Conservation (phyloP, 2,113 vertebrate genomes). For the Hyaena hyaena region DNA sequence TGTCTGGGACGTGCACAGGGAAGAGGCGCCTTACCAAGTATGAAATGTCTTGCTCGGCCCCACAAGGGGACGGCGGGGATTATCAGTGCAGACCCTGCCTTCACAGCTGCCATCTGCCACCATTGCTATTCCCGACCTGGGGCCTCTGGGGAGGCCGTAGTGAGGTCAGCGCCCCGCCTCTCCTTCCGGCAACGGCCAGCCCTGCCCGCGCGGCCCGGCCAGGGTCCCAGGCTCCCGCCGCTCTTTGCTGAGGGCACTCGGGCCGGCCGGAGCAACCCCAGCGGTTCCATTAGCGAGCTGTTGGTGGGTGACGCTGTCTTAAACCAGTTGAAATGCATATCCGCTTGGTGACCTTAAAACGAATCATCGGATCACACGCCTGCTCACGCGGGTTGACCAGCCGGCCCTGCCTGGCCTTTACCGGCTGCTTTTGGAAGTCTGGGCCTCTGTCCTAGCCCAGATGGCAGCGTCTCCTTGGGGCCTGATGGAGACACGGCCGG, state of each 20-base stretch:
- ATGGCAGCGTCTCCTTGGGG: not conserved
- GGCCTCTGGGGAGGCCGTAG: not conserved
- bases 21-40: not conserved
- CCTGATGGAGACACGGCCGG: rapidly evolving
- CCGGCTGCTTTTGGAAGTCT: not conserved
- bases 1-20: not conserved
- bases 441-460: not conserved
- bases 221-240: rapidly evolving
- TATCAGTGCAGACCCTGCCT: rapidly evolving
- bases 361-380: rapidly evolving
- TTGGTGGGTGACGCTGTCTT: not conserved
- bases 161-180: not conserved
- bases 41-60: rapidly evolving
- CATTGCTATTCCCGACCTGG: not conserved
- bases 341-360: rapidly evolving
- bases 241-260: not conserved
- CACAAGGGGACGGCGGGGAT: rapidly evolving
- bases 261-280: rapidly evolving
- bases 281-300: rapidly evolving
- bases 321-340: rapidly evolving
- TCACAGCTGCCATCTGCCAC: too few species aligned
- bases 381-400: not conserved
- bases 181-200: not conserved
- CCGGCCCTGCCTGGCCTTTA: not conserved
- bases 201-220: not conserved